Evolutionary conservation across 2,797 vertebrate genomes (phyloP), one percentile per base, ranked within the genome.

Genomic region (Myripristis jacobus): DNA sequence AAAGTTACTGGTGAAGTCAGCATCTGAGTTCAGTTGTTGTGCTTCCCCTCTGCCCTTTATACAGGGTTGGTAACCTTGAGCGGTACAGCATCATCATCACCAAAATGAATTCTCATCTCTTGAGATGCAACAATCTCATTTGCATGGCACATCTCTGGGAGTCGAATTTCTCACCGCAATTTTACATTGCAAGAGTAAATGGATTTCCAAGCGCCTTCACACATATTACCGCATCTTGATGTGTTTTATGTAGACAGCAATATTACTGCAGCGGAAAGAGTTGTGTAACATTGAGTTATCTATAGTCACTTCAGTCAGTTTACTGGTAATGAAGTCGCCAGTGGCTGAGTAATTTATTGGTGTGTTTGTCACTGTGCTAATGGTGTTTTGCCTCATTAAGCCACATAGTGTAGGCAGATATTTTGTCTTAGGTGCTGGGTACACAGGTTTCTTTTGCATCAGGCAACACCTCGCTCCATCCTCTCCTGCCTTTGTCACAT

Each of bases 71-170:
- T 87, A 87, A 88, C 87, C 87, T 88, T 87, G 81, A 85, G 76
- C 80, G 44, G 73, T 57, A 54, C 46, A 54, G 60, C 76, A 44
- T 80, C 86, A 75, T 88, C 86, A 89, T 57, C 65, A 86, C 68
- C 69, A 24, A 77, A 80, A 73, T 64, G 75, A 81, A 48, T 76
- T 81, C 80, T 86, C 82, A 71, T 87, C 86, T 90, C 73, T 86
- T 80, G 70, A 66, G 77, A 90, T 85, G 88, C 80, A 83, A 63
- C 83, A 86, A 90, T 87, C 87, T 90, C 87, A 92, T 92, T 91
- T 90, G 50, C 80, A 70, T 61, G 73, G 79, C 78, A 69, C 85
- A 72, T 90, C 86, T 83, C 86, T 41, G 84, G 82, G 78, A 87
- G 60, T 78, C 57, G 75, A 82, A 80, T 62, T 77, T 81, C 66